Base-by-base conservation (phyloP, 2,113 vertebrate genomes). In the Gymnorhina tibicen region DNA sequence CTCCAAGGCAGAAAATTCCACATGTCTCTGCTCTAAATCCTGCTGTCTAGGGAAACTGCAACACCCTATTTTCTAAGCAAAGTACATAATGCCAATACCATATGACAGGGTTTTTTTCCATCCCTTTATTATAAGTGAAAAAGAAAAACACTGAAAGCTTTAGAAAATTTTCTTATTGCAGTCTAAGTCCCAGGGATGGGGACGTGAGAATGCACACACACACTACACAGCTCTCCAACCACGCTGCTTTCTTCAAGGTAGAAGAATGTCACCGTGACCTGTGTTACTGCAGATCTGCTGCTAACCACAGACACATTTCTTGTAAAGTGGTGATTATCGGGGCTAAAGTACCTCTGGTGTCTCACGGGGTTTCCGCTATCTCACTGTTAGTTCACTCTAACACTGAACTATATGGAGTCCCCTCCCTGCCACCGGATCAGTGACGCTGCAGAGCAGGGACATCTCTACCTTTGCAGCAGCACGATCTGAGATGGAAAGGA, bases 391-490 rank as follows among this genome's bases (percentile, higher is more conserved):
- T 3, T 80, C 64, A 19, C 53, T 11, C 1, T 12, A 41, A 53
- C 32, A 23, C 55, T 42, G 46, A 67, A 42, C 17, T 5, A 12
- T 27, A 39, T 3, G 9, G 53, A 59, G 24, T 24, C 18, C 6
- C 9, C 17, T 53, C 35, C 10, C 41, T 0, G 0, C 19, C 58
- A 18, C 46, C 50, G 23, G 33, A 41, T 16, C 16, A 11, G 56
- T 0, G 18, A 81, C 21, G 23, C 73, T 56, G 66, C 89, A 87
- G 35, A 76, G 67, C 60, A 82, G 47, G 74, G 66, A 68, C 22
- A 56, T 4, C 56, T 70, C 73, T 11, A 9, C 41, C 49, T 79
- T 2, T 8, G 73, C 32, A 50, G 52, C 72, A 74, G 68, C 47
- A 66, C 2, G 7, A 68, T 27, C 27, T 1, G 30, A 85, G 33